These are phyloP conservation scores for Oxystoma pomonae DNA, from an alignment of 2,888 invertebrate species.

Conservation along the genomic window DNA sequence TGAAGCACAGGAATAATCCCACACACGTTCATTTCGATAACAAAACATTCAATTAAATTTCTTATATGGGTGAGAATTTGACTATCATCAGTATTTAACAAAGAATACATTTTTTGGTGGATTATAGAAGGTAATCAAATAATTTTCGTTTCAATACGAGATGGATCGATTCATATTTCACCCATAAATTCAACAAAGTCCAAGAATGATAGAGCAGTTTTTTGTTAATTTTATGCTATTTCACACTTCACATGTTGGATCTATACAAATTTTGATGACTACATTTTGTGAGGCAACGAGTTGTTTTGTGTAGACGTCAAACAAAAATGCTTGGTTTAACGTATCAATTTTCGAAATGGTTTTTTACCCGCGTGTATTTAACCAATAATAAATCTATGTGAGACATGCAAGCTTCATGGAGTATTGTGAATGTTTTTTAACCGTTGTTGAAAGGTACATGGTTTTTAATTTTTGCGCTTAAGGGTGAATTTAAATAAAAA, in stretches of 20 bases:
- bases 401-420: too few species aligned
- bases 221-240: conserved; percentile 41
- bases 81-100: conserved; percentile 11
- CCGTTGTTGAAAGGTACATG: too few species aligned
- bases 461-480: too few species aligned
- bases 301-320: neutral
- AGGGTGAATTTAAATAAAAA: too few species aligned
- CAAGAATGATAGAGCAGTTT: conserved; percentile 33
- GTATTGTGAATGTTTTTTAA: too few species aligned
- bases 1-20: too few species aligned
- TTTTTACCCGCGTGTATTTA: neutral
- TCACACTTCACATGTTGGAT: conserved; percentile 32
- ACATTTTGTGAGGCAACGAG: neutral
- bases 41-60: neutral
- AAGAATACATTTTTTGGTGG: conserved; percentile 27
- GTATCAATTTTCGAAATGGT: neutral
- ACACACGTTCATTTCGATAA: neutral
- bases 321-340: neutral
- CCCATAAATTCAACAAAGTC: conserved; percentile 31
- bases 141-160: conserved; percentile 16
- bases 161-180: conserved; percentile 34
- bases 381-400: too few species aligned
- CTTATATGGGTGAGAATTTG: neutral
- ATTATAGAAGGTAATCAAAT: conserved; percentile 21
- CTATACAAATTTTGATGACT: neutral